These are phyloP conservation scores for Allacma fusca DNA, from an alignment of 2,888 invertebrate species.

Conservation along the genomic window DNA sequence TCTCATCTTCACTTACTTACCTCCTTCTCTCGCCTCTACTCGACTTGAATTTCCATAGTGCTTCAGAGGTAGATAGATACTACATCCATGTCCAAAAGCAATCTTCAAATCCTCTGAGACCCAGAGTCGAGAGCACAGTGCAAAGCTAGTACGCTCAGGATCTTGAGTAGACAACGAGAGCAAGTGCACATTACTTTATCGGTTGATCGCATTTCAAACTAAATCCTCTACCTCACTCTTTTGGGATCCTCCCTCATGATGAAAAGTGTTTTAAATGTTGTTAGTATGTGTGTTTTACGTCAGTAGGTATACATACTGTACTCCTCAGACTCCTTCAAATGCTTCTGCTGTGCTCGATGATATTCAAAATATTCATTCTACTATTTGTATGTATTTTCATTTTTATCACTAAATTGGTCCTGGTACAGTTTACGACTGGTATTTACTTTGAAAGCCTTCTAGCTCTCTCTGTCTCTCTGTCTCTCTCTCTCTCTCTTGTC, in stretches of 20 bases:
- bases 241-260: conserved; percentile 36
- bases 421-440: no score
- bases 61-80: not conserved
- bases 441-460: no score
- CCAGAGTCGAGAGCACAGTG: not conserved
- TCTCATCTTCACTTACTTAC: conserved; percentile 40
- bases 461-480: no score
- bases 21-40: not conserved
- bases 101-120: not conserved
- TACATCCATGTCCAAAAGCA: not conserved
- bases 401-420: no score
- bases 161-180: not conserved
- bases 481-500: no score
- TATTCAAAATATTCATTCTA: no score
- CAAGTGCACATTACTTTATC: conserved; percentile 43
- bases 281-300: not conserved
- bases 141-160: not conserved
- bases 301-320: no score
- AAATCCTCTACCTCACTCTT: conserved; percentile 37
- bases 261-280: conserved; percentile 32
- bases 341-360: not conserved
- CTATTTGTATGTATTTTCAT: no score
- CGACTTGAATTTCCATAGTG: not conserved
- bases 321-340: not conserved
- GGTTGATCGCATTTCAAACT: conserved; percentile 47